Evolutionary conservation across 92 coral and sea anemone genomes (phyloP).

Genomic region (Zoanthus gigantus): DNA sequence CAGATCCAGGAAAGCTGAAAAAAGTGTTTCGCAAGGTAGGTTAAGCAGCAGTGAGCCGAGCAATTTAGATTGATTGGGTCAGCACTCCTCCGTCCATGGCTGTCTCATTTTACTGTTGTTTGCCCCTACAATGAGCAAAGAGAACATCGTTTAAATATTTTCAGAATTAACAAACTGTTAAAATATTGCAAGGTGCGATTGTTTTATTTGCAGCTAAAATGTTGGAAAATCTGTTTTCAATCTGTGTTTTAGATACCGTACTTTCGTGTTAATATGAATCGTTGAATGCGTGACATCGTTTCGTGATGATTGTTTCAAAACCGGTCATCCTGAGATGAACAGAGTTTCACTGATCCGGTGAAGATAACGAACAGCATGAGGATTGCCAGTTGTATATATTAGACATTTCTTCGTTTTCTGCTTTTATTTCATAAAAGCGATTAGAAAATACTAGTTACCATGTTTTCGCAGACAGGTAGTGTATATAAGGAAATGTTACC

Average conservation of each 20-base stretch:
- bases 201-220: background rate
- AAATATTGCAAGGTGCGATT: no score
- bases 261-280: background rate
- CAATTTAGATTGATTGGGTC: background rate
- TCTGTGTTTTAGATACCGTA: background rate
- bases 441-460: no score
- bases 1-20: slow-evolving; percentile 79
- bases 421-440: no score
- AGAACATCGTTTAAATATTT: no score
- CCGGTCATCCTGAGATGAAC: background rate
- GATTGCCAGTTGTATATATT: no score
- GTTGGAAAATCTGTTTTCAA: background rate
- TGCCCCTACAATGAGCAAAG: no score
- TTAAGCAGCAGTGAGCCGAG: background rate
- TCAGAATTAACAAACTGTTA: no score
- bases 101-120: background rate
- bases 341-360: background rate
- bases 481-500: no score
- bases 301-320: background rate
- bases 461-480: no score
- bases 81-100: background rate
- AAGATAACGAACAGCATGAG: background rate
- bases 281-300: background rate
- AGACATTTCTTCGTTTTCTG: no score
- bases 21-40: slow-evolving; percentile 88